Base-by-base conservation (phyloP, 2,113 vertebrate genomes). In the Machaerirhynchus nigripectus region DNA sequence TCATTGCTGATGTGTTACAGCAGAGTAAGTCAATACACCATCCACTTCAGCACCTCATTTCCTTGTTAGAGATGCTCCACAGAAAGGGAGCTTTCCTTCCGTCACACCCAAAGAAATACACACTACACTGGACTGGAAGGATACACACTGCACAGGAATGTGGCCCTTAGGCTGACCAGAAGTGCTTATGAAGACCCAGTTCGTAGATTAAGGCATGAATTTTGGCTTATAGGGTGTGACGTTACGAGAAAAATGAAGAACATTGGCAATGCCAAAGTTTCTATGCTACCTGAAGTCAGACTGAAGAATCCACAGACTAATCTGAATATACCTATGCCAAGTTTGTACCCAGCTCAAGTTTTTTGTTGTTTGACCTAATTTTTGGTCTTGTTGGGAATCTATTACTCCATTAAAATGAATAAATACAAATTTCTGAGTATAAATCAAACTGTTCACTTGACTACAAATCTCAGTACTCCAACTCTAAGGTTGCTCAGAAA, bases 111-210 rank as follows among this genome's bases (percentile, higher is more conserved):
- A 46, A 44, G 49, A 39, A 47, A 9, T 18, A 20, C 9, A n/a
- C 5, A 13, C 21, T 33, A 1, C n/a, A 9, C 3, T 21, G 55
- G 22, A 11, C 5, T 67, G 40, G 35, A 33, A 71, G 30, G 37
- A 42, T 5, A 11, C 13, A 15, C 16, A 6, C 0, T 11, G 26
- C 39, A 39, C 2, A 23, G 71, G 46, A 50, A 28, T 1, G 26
- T 9, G 22, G 12, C 40, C 85, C 40, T 60, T 10, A 40, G 71
- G 35, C 55, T 59, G 28, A 53, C 11, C 18, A 59, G 24, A 21
- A 26, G 26, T 31, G 53, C 13, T 50, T 10, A 74, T 4, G 16
- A 11, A 35, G 9, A 70, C 12, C 27, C 44, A 59, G 7, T 3
- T 31, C 1, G 0, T 1, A 68, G 28, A 81, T 10, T 7, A 71